Evolutionary conservation across 2,888 invertebrate genomes (phyloP), one percentile per base, ranked within the genome.

Genomic region (Antitype chi): DNA sequence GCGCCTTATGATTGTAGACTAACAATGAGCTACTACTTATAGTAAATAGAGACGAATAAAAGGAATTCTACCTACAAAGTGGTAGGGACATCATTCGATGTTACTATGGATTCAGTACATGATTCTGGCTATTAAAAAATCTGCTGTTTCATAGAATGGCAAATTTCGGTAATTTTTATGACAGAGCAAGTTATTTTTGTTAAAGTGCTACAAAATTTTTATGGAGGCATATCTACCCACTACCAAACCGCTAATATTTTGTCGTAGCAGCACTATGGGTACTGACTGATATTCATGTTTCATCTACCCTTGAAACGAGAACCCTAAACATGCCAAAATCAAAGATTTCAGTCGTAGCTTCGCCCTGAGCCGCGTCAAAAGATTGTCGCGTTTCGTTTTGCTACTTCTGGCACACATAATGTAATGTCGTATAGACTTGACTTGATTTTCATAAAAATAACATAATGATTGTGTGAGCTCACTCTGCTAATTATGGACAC

Each of bases 1-100:
- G 84, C 79, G 86, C 84, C 80, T n/a, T 49, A 15, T 28, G 15
- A 81, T 71, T 85, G 68, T 76, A 17, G 13, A 47, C 3, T 62
- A 13, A 81, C 75, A 80, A 80, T 78, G 15, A 1, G 8, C 57
- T 64, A 52, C 59, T 38, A 38, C 38, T 38, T 38, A 25, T 73
- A 57, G 55, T 74, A 74, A 73, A 15, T 13, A 43, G 7, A 28
- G 6, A 43, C 13, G 55, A n/a, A 76, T 8, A 57, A 57, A 76
- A 76, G 23, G 11, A 23, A 28, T n/a, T 38, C 38, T 55, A 55
- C 17, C n/a, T 13, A 47, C 11, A 43, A 9, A 11, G 43, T 43
- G 11, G 43, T 11, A 11, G 43, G 43, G 43, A 9, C 9, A 11
- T 43, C 43, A 9, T 6, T 6, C 0, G 9, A 11, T 43, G 43